Base-by-base conservation (phyloP, 2,113 vertebrate genomes). In the Centropristis striata region DNA sequence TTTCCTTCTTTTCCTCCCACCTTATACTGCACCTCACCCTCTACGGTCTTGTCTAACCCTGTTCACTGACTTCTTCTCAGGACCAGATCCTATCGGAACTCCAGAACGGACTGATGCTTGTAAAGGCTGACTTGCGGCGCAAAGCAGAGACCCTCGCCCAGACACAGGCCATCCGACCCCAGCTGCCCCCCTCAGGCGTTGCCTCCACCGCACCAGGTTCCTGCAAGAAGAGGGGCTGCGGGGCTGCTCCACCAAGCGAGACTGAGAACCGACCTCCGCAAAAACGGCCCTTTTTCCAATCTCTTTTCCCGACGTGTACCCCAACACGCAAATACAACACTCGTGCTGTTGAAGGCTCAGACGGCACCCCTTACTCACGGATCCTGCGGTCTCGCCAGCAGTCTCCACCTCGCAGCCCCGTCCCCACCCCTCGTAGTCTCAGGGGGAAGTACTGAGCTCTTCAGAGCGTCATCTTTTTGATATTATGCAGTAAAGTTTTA, bases 51-150 rank as follows among this genome's bases (percentile, higher is more conserved):
- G 12, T 80, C 78, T 93, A 93, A 93, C 93, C 85, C 82, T 86
- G 36, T 75, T 46, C 6, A 86, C 86, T 87, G 28, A 90, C 87
- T 86, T 57, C 58, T 81, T 88, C 87, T 85, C 90, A 99, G 98
- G 97, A 96, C 90, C 97, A 98, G 89, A 96, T 97, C 16, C 86
- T 99, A 85, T 94, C 95, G 90, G 97, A 99, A 88, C 95, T 99
- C 28, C 98, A 98, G 86, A 98, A 97, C 25, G 95, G 96, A 81
- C 94, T 99, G 94, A 90, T 93, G 80, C 91, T 99, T 71, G 95
- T 99, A 28, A 98, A 97, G 90, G 92, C 97, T 28, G 97, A 98
- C 74, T 89, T 99, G 66, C 93, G 95, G 79, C 96, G 94, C 80
- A 98, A 97, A 84, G 96, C 93, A 0, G 92, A 96, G 50, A 95